Percentiles rank a stretch among this genome's conserved stretches.
Evolutionary conservation across 2,888 invertebrate species (phyloP).

Genomic region (Drosophila lutescens): DNA sequence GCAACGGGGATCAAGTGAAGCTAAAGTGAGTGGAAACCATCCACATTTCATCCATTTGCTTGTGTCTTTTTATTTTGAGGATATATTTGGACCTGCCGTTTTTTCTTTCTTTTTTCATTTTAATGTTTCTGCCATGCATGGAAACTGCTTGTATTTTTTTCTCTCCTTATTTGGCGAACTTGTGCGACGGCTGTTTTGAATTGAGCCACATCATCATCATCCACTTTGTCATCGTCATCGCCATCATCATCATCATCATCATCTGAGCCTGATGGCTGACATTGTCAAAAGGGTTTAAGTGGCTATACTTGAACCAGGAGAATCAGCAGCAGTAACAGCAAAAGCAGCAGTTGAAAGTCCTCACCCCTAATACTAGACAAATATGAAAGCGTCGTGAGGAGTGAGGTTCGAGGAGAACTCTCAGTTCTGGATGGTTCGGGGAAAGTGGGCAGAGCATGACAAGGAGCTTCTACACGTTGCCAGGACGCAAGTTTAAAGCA

Average conservation of each 20-base stretch:
- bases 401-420: background rate
- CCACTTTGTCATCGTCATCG: constrained; percentile 50
- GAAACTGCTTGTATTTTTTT: constrained; percentile 22
- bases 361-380: constrained; percentile 60
- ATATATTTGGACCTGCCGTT: constrained; percentile 32
- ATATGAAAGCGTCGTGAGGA: constrained; percentile 33
- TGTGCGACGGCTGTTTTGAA: constrained; percentile 59
- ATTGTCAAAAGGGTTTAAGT: constrained; percentile 79
- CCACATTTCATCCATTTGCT: constrained; percentile 21
- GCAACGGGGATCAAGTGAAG: constrained; percentile 24
- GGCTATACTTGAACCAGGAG: constrained; percentile 69
- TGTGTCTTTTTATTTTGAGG: constrained; percentile 5
- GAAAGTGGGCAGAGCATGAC: constrained; percentile 53
- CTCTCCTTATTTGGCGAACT: constrained; percentile 13
- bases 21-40: constrained; percentile 36
- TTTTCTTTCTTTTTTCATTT: constrained; percentile 9
- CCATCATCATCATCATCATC: constrained; percentile 45
- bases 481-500: constrained; percentile 58
- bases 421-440: background rate
- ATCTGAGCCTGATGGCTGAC: constrained; percentile 70
- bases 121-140: constrained; percentile 41
- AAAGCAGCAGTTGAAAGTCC: constrained; percentile 58
- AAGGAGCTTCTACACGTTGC: constrained; percentile 48
- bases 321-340: constrained; percentile 37
- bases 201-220: constrained; percentile 69